These are phyloP conservation scores for Lepilemur septentrionalis DNA, from an alignment of 2,797 vertebrate species.

Conservation along the genomic window DNA sequence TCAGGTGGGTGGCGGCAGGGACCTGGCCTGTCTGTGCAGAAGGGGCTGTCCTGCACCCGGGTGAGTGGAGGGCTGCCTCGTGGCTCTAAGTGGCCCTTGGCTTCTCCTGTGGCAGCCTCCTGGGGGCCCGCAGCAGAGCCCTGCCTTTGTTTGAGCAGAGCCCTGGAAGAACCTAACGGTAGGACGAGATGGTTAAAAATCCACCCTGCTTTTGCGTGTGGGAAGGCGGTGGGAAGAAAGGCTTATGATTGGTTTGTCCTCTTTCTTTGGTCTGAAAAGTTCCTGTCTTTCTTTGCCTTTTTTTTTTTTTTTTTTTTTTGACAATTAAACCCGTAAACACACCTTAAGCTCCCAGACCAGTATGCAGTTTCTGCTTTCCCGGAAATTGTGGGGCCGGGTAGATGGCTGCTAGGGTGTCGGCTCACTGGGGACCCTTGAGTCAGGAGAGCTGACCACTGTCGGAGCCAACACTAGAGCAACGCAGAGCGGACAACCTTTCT, in stretches of 20 bases:
- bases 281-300: neutral
- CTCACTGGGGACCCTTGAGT: neutral
- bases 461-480: neutral
- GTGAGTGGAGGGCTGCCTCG: neutral
- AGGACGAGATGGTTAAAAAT: neutral
- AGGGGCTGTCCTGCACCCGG: rapidly evolving
- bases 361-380: neutral
- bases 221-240: neutral
- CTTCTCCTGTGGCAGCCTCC: neutral
- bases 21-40: neutral
- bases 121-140: too few species aligned
- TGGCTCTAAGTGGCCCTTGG: rapidly evolving
- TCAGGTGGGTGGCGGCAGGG: slow-evolving; percentile 85
- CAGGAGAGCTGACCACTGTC: neutral
- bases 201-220: rapidly evolving
- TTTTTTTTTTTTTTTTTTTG: neutral
- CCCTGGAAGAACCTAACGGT: neutral
- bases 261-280: neutral
- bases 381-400: rapidly evolving
- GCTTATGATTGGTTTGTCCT: rapidly evolving
- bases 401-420: neutral
- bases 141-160: neutral
- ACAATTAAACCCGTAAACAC: neutral
- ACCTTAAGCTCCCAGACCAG: neutral
- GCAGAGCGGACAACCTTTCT: rapidly evolving